These are phyloP conservation scores for Otolemur crassicaudatus DNA, from an alignment of 2,797 vertebrate species.

Conservation along the genomic window DNA sequence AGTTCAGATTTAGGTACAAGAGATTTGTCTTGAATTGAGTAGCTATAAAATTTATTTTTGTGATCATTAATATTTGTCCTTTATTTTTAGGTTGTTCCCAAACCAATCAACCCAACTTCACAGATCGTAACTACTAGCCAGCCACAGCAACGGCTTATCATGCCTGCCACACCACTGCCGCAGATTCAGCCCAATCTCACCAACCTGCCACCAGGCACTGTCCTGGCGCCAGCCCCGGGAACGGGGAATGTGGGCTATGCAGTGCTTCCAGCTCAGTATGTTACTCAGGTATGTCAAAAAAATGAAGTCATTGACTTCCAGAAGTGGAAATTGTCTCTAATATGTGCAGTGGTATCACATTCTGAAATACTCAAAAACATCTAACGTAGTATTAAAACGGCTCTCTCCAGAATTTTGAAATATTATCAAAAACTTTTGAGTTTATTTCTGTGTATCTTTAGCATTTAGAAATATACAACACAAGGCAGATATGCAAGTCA, in stretches of 20 bases:
- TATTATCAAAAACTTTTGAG: neutral
- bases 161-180: constrained; percentile 97
- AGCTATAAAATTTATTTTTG: constrained; percentile 25
- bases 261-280: constrained; percentile 97
- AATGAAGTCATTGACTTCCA: neutral
- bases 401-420: neutral
- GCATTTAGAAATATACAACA: constrained; percentile 8
- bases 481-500: neutral
- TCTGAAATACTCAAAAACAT: neutral
- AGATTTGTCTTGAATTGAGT: neutral
- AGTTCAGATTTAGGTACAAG: neutral
- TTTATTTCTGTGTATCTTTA: neutral
- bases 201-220: constrained; percentile 96
- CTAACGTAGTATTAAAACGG: neutral
- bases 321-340: neutral
- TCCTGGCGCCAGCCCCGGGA: constrained; percentile 95
- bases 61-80: neutral
- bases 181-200: constrained; percentile 99
- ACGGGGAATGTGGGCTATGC: constrained; percentile 95
- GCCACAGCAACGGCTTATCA: constrained; percentile 97
- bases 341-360: neutral
- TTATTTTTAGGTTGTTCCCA: constrained; percentile 93
- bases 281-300: constrained; percentile 93
- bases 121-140: constrained; percentile 95
- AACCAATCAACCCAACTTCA: constrained; percentile 92